A percentile compares a stretch with the other conserved stretches of the same genome.
These are phyloP conservation scores for Enteromius fasciolatus DNA, from an alignment of 2,797 vertebrate species.

Conservation along the genomic window DNA sequence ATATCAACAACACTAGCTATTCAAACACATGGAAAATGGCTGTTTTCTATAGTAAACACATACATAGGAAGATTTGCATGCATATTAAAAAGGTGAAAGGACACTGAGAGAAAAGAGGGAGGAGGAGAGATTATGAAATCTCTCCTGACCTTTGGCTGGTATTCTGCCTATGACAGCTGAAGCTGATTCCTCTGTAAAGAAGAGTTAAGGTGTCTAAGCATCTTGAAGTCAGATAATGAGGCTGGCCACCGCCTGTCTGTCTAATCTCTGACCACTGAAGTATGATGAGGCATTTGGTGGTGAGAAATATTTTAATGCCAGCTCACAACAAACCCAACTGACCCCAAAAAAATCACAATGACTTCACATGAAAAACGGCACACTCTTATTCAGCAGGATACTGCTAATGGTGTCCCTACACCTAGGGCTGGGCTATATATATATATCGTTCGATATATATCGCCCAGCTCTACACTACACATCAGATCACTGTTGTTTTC, in stretches of 20 bases:
- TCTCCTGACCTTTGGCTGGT: slow-evolving; percentile 41
- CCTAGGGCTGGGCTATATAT: no score
- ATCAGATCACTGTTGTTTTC: background rate
- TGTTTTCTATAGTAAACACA: slow-evolving; percentile 5
- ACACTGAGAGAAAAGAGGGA: background rate
- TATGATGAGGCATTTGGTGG: background rate
- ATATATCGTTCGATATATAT: no score
- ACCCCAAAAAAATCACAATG: background rate
- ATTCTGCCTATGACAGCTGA: slow-evolving; percentile 36
- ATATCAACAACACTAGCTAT: slow-evolving; percentile 13
- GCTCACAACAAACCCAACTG: background rate
- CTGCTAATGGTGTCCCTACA: background rate
- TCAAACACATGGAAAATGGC: background rate
- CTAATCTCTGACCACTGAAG: slow-evolving; percentile 17
- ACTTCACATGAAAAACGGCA: background rate
- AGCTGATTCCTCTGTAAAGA: slow-evolving; percentile 14
- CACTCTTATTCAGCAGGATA: background rate
- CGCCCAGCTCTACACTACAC: no score
- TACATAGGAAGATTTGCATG: background rate
- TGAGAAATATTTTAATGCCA: background rate
- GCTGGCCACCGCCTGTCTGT: background rate
- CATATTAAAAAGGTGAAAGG: slow-evolving; percentile 17
- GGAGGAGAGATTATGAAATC: slow-evolving; percentile 23
- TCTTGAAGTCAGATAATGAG: slow-evolving; percentile 38
- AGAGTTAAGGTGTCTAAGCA: slow-evolving; percentile 25